Evolutionary conservation across 2,113 vertebrate genomes (phyloP).

Genomic region (Nannobrachium achirus): DNA sequence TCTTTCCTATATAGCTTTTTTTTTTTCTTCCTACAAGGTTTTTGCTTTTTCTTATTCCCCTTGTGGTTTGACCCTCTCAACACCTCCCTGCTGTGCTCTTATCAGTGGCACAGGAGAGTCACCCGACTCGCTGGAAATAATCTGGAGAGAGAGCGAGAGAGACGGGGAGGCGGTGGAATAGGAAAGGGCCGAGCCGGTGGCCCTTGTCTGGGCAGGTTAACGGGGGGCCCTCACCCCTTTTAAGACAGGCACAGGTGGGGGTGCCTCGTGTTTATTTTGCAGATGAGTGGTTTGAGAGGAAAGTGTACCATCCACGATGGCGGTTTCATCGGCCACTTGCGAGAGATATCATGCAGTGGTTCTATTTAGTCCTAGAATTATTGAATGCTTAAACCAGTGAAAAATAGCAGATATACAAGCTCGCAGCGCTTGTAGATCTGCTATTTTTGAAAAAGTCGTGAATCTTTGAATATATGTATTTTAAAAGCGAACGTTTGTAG

Average conservation of each 20-base stretch:
- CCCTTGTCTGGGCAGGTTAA: conserved; percentile 67
- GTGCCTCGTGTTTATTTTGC: conserved; percentile 69
- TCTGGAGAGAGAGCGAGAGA: conserved; percentile 34
- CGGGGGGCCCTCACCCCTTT: conserved; percentile 59
- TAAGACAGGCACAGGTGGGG: conserved; percentile 63
- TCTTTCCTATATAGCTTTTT: conserved; percentile 48
- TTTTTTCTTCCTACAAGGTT: conserved; percentile 38
- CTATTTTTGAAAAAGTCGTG: too few species aligned
- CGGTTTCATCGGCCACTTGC: conserved; percentile 20
- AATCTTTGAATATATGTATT: too few species aligned
- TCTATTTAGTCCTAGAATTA: too few species aligned
- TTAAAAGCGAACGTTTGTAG: too few species aligned
- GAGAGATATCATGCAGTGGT: conserved; percentile 27
- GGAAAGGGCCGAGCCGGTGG: conserved; percentile 46
- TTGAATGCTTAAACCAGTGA: too few species aligned
- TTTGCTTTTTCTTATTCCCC: conserved; percentile 59
- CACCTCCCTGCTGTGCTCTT: conserved; percentile 69
- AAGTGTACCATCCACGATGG: conserved; percentile 49
- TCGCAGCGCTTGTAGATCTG: too few species aligned
- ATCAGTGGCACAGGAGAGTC: conserved; percentile 72
- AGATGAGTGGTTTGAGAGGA: conserved; percentile 65
- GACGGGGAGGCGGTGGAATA: conserved; percentile 60
- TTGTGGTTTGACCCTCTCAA: conserved; percentile 76
- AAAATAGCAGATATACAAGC: too few species aligned
- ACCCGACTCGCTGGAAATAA: conserved; percentile 68